Base-by-base conservation (phyloP, 2,113 vertebrate genomes). In the Okapia johnstoni region DNA sequence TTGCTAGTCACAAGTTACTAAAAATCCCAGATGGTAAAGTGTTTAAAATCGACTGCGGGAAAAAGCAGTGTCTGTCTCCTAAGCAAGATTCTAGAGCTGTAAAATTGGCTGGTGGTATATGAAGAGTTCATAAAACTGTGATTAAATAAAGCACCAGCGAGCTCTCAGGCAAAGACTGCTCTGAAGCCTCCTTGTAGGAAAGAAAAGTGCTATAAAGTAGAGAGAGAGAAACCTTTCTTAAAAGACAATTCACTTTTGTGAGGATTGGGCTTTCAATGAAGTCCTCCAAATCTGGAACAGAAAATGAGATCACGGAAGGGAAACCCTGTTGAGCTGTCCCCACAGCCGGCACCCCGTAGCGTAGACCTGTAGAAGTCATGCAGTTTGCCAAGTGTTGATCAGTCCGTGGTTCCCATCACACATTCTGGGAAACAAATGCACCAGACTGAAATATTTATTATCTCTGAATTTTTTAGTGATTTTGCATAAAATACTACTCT, bases 71-170 rank as follows among this genome's bases (percentile, higher is more conserved):
- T 95, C 92, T 94, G 92, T 98, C 98, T 95, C 90, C 94, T 90
- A 92, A 97, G 54, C 90, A 97, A 66, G 81, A 43, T 94, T 93
- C 26, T 92, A 66, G 73, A 81, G 84, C 85, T 97, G 61, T 76
- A 94, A 97, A 97, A 97, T 58, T 85, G 84, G 55, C 96, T 97
- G 60, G 93, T 66, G 77, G 98, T 52, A 1, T 88, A 92, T 28
- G 80, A 92, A 96, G 96, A 98, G 93, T 95, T 97, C 96, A 94
- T 97, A 79, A 92, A 96, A 96, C 92, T 88, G 92, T 95, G 97
- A 98, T 93, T 96, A 98, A 98, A 93, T 85, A 83, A 96, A 96
- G 89, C 40, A 85, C 95, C 60, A 55, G 48, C 84, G 95, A 92
- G 23, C 16, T 30, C 58, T 94, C 25, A 76, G 87, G 95, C 50